phyloP scores from a whole-genome alignment of 2,797 vertebrate genomes.

The Enteromius radiatus region DNA sequence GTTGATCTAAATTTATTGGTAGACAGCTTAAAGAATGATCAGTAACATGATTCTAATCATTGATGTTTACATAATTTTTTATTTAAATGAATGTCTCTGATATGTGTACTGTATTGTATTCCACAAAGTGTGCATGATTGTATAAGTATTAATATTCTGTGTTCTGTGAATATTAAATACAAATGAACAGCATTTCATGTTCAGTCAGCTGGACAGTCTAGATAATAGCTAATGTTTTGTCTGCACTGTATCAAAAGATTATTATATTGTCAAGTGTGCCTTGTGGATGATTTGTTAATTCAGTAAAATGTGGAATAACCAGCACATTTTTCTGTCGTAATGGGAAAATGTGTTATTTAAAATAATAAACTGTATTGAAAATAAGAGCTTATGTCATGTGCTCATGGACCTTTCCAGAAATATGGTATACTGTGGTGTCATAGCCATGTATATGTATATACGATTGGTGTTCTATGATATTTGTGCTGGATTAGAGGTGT shows the following conservation, averaged over 20 bases:
- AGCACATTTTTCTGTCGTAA: not conserved
- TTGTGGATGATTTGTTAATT: not conserved
- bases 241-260: not conserved
- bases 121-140: not conserved
- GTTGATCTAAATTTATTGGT: not conserved
- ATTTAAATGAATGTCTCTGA: not conserved
- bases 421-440: not conserved
- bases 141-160: not conserved
- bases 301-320: not conserved
- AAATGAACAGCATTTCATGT: not conserved
- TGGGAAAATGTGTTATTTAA: not conserved
- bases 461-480: not conserved
- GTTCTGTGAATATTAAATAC: not conserved
- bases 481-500: not conserved
- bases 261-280: slow-evolving; percentile 1
- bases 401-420: not conserved
- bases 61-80: not conserved
- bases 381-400: not conserved
- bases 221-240: not conserved
- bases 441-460: no score
- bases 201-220: not conserved
- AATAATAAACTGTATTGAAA: not conserved
- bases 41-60: not conserved
- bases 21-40: slow-evolving; percentile 18
- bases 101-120: not conserved